Evolutionary conservation across 2,113 vertebrate genomes (phyloP).

Genomic region (Holacanthus passer): DNA sequence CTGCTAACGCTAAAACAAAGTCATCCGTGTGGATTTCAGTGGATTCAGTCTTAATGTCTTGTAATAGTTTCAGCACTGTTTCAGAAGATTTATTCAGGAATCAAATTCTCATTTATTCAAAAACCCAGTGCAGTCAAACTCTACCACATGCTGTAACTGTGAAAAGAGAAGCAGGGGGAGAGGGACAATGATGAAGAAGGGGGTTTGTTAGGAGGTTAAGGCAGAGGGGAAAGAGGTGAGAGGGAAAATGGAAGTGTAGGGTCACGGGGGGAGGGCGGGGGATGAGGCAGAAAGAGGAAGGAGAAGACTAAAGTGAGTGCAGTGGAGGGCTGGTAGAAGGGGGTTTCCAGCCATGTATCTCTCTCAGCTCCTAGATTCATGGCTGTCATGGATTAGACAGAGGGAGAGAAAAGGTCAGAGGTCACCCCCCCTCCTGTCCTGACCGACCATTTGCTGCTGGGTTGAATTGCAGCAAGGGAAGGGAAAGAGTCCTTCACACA

Average conservation of each 20-base stretch:
- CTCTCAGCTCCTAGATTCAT: constrained; percentile 55
- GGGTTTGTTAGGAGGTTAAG: neutral
- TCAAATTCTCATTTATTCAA: neutral
- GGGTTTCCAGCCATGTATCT: constrained; percentile 20
- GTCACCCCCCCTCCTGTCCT: constrained; percentile 27
- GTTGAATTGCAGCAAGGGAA: neutral
- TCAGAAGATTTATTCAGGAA: neutral
- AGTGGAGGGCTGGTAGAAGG: constrained; percentile 9
- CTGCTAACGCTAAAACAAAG: neutral
- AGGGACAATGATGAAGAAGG: neutral
- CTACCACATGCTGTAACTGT: neutral
- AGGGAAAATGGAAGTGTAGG: constrained; percentile 20
- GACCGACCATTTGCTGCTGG: constrained; percentile 21
- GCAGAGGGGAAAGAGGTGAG: constrained; percentile 1
- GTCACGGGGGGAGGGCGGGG: constrained; percentile 7
- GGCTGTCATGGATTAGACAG: constrained; percentile 49
- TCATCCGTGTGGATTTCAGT: neutral
- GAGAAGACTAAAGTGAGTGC: neutral
- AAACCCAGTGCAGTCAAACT: neutral
- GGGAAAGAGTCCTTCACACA: constrained; percentile 16
- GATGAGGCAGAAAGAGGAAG: constrained; percentile 19
- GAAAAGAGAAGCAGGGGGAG: neutral
- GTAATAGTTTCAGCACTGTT: neutral
- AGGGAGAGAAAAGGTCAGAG: constrained; percentile 35
- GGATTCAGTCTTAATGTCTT: neutral